A percentile compares a stretch with the other conserved stretches of the same genome.
Evolutionary conservation across 1,140 invertebrate species (phyloP).

Genomic region (Drosophila sp.): DNA sequence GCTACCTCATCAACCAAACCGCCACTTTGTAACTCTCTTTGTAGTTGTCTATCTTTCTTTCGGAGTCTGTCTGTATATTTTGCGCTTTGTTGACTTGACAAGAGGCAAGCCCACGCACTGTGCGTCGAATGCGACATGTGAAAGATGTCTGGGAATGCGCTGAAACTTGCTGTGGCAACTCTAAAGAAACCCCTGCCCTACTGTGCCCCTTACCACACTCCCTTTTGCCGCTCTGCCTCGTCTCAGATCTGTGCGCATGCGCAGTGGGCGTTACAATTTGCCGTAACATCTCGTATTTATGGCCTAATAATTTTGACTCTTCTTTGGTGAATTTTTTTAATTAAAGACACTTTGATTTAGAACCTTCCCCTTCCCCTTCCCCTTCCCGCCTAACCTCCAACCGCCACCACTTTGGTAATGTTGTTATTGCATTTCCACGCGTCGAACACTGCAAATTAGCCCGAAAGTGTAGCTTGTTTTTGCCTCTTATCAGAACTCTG

Average conservation of each 20-base stretch:
- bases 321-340: constrained; percentile 42
- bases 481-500: constrained; percentile 47
- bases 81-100: constrained; percentile 52
- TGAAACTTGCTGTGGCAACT: constrained; percentile 29
- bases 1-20: constrained; percentile 13
- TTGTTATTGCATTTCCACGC: constrained; percentile 21
- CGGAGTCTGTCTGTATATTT: constrained; percentile 15
- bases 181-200: background rate
- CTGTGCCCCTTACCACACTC: background rate
- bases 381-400: background rate
- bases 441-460: constrained; percentile 18
- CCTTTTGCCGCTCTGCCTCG: constrained; percentile 4
- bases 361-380: background rate
- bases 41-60: constrained; percentile 23
- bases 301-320: constrained; percentile 73
- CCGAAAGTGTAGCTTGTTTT: constrained; percentile 34
- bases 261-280: constrained; percentile 79
- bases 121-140: constrained; percentile 11
- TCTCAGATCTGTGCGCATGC: constrained; percentile 73
- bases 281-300: constrained; percentile 71
- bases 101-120: constrained; percentile 52
- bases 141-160: constrained; percentile 30
- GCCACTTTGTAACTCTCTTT: constrained; percentile 29
- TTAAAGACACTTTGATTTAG: constrained; percentile 63
- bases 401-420: background rate